Percentiles rank a stretch among this genome's conserved stretches.
Conservation (phyloP, 2,888 invertebrate genomes). For the Aporophyla nigra region DNA sequence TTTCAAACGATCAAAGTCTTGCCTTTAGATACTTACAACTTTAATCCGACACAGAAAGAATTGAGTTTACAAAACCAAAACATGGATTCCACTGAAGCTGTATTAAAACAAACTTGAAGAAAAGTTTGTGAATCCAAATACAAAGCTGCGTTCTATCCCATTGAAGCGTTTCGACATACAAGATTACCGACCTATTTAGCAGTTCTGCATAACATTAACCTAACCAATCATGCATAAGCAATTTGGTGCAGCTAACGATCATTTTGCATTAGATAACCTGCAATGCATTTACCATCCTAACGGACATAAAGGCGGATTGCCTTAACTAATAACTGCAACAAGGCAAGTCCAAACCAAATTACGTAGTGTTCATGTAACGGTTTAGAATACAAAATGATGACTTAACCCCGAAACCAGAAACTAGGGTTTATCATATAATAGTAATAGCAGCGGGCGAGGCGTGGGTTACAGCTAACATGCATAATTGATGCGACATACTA, state of each 20-base stretch:
- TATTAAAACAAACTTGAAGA: slow-evolving; percentile 35
- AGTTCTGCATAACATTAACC: slow-evolving; percentile 1
- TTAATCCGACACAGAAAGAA: slow-evolving; percentile 30
- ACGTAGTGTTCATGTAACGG: slow-evolving; percentile 37
- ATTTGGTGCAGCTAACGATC: slow-evolving; percentile 5
- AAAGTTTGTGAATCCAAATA: slow-evolving; percentile 16
- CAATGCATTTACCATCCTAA: slow-evolving; percentile 19
- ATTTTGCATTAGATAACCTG: slow-evolving; percentile 28
- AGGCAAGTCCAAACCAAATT: slow-evolving; percentile 41
- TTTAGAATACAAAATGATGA: slow-evolving; percentile 54
- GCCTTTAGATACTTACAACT: slow-evolving; percentile 22
- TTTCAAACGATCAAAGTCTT: slow-evolving; percentile 36
- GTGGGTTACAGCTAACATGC: slow-evolving; percentile 47
- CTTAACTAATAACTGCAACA: slow-evolving; percentile 37
- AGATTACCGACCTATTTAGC: slow-evolving; percentile 26
- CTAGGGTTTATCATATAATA: slow-evolving; percentile 48
- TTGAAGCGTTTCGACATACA: slow-evolving; percentile 14
- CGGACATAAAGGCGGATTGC: slow-evolving; percentile 2
- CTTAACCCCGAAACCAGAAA: slow-evolving; percentile 62
- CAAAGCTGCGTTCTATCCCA: slow-evolving; percentile 6
- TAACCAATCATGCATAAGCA: slow-evolving; percentile 14
- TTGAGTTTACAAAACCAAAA: slow-evolving; percentile 37
- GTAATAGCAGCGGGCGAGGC: slow-evolving; percentile 30
- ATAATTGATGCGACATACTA: slow-evolving; percentile 53
- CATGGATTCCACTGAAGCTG: slow-evolving; percentile 21